Evolutionary conservation across 2,113 vertebrate species (phyloP).

Genomic region (Syngnathus scovelli): DNA sequence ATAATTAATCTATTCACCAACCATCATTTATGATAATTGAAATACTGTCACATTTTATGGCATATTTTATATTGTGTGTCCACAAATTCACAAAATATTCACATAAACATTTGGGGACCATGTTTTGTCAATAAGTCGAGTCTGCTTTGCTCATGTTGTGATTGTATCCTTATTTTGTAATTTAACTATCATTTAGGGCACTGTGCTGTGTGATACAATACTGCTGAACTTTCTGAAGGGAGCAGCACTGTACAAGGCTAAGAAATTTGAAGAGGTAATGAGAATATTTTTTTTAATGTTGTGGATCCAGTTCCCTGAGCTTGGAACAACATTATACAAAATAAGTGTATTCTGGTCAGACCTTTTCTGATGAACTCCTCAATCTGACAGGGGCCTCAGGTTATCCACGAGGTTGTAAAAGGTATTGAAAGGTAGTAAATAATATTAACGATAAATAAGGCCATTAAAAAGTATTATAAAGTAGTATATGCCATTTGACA

Average conservation of each 20-base stretch:
- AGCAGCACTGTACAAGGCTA: slow-evolving; percentile 90
- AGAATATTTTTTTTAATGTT: neutral
- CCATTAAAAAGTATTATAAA: too few species aligned
- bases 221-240: slow-evolving; percentile 93
- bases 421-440: too few species aligned
- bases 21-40: neutral
- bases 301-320: neutral
- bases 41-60: neutral
- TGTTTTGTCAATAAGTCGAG: neutral
- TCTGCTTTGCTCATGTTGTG: neutral
- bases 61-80: neutral
- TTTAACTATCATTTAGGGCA: slow-evolving; percentile 69
- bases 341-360: neutral
- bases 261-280: slow-evolving; percentile 92
- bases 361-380: neutral
- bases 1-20: neutral
- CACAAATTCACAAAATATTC: neutral
- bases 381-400: too few species aligned
- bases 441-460: too few species aligned
- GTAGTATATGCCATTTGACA: too few species aligned
- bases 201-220: slow-evolving; percentile 92
- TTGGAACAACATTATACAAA: neutral
- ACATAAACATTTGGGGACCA: neutral
- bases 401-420: too few species aligned
- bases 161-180: neutral